These are phyloP conservation scores for Apomyelois bistriatella DNA, from an alignment of 2,888 invertebrate genomes.

Conservation along the genomic window DNA sequence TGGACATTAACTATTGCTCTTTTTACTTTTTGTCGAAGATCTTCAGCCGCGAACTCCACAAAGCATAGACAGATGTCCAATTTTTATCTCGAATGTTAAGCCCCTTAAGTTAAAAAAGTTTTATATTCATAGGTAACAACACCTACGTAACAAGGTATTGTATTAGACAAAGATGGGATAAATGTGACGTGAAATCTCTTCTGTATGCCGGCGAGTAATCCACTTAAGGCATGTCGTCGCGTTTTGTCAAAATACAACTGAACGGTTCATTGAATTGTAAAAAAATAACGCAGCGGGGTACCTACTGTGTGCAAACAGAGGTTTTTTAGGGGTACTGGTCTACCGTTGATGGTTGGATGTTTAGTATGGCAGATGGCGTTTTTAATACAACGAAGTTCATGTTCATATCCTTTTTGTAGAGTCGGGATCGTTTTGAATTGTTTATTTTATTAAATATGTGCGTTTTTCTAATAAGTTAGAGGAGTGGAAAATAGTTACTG, in stretches of 20 bases:
- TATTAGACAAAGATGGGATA: constrained; percentile 60
- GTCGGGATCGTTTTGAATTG: not conserved
- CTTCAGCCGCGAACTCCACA: constrained; percentile 45
- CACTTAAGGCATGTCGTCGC: constrained; percentile 73
- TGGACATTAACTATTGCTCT: constrained; percentile 40
- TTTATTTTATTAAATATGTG: too few relatives aligned
- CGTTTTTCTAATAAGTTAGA: too few relatives aligned
- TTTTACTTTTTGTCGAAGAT: constrained; percentile 44
- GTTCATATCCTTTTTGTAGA: too few relatives aligned
- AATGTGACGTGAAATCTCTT: constrained; percentile 75
- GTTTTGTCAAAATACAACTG: constrained; percentile 64
- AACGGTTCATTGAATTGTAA: constrained; percentile 70
- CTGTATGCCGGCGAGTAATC: constrained; percentile 59
- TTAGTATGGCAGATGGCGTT: constrained; percentile 48
- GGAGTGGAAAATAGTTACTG: too few relatives aligned
- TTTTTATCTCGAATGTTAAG: constrained; percentile 48
- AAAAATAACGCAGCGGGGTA: constrained; percentile 69
- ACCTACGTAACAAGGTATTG: constrained; percentile 72
- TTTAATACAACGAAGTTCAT: not conserved
- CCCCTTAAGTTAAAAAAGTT: constrained; percentile 52
- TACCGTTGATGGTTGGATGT: constrained; percentile 12
- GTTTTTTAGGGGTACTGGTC: constrained; percentile 28
- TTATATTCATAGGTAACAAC: constrained; percentile 64
- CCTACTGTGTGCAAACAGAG: constrained; percentile 64
- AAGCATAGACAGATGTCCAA: constrained; percentile 66